Evolutionary conservation across 2,888 invertebrate genomes (phyloP), one percentile per base, ranked within the genome.

Genomic region (Tortrix viridana): DNA sequence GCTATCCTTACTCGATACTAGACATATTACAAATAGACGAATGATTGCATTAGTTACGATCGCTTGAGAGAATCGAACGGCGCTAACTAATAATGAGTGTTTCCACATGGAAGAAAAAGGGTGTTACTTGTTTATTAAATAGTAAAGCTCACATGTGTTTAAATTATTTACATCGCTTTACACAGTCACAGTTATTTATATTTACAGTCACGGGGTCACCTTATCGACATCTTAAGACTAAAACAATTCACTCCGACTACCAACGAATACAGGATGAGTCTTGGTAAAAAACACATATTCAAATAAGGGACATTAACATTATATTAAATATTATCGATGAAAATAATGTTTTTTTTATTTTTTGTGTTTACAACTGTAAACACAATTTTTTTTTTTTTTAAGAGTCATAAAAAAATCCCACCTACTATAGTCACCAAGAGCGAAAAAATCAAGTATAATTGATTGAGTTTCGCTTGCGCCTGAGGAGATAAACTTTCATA

Each of bases 401-500:
- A 6, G 26, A 26, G 26, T 5, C 26, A 6, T 26, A 26, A 6
- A 5, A 26, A 26, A 26, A 19, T 62, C 19, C 22, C 46, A 56
- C 38, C 49, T 50, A 23, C 44, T 47, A 47, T 62, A 52, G 23
- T 37, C 57, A 44, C 12, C 38, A 43, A 44, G 52, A 69, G 66
- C 62, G 57, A 56, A 60, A 56, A 58, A 67, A 60, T 60, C 59
- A 73, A 72, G 73, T 66, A 52, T 71, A 69, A 69, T 71, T 71
- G 12, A 32, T 12, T 16, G 41, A 5, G 16, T 16, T 14, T 12
- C 69, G 65, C 57, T 64, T 61, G 41, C 66, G 76, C 74, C 66
- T 70, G 72, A 76, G 77, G 79, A 79, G 77, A 80, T 84, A 81
- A 82, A 81, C 75, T 73, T 71, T 71, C 66, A 74, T 85, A 85